Evolutionary conservation across 2,113 vertebrate genomes (phyloP), one percentile per base, ranked within the genome.

Genomic region (Dipodomys ordii): DNA sequence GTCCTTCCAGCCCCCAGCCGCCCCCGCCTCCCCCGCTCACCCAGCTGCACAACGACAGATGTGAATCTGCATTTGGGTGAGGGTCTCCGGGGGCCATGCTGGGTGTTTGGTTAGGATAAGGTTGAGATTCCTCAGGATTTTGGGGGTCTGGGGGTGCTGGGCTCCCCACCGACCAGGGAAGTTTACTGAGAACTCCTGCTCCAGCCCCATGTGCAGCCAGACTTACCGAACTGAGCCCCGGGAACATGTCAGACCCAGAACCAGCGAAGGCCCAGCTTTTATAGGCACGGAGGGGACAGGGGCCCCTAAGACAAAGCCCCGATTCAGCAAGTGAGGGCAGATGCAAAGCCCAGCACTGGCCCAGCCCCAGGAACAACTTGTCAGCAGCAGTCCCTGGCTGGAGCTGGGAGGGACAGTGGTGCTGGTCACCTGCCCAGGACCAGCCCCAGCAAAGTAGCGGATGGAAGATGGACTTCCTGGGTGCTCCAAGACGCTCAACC

Each of bases 211-310:
- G 92, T 83, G 83, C 87, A 49, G 62, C n/a, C 62, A 46, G n/a
- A 95, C 96, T 97, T 93, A 96, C 94, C 95, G 11, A 86, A 91
- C 87, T 9, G 53, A 83, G 78, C 94, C 88, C 92, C 92, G 88
- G 87, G 88, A 87, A 88, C 49, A 72, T 46, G 79, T 92, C 92
- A 76, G 94, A 92, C 49, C 74, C 3, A n/a, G 68, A 85, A 87
- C 71, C 60, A 4, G 78, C 28, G 1, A 28, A 79, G 71, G 65
- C 35, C 57, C 46, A 82, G 83, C 94, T 96, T 95, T 96, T 97
- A 96, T 92, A 95, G 90, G 82, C 93, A 82, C 84, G 71, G 79
- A 71, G 44, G 78, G 67, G 27, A 78, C 81, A 46, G 95, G 78
- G 94, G 84, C 91, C 95, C 94, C 93, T 3, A 30, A 81, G 27